These are phyloP conservation scores for Urocyon cinereoargenteus DNA, from an alignment of 2,797 vertebrate species.

Conservation along the genomic window DNA sequence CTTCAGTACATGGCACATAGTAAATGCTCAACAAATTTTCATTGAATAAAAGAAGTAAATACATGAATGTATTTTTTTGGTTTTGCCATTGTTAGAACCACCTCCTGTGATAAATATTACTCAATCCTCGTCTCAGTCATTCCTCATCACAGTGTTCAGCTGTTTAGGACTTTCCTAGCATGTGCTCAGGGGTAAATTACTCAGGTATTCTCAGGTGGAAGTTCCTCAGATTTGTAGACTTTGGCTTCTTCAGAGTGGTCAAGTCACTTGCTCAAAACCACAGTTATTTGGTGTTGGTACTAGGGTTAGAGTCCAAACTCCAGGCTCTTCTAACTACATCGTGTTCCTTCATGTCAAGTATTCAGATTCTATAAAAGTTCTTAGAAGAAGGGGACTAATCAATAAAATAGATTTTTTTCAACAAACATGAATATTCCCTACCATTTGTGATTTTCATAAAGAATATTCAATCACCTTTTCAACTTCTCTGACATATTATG, in stretches of 20 bases:
- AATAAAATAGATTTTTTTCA: neutral
- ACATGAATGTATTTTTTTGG: neutral
- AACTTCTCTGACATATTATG: neutral
- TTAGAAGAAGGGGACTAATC: neutral
- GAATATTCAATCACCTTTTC: neutral
- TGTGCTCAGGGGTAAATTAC: neutral
- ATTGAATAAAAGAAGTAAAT: neutral
- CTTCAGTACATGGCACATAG: neutral
- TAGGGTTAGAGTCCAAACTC: neutral
- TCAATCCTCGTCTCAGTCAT: neutral
- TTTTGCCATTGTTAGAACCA: neutral
- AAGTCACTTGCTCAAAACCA: neutral
- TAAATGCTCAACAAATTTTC: neutral
- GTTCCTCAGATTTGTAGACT: neutral
- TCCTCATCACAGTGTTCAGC: neutral
- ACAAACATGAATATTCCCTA: neutral
- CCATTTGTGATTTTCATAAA: neutral
- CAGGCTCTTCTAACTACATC: neutral
- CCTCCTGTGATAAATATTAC: neutral
- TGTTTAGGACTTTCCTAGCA: neutral
- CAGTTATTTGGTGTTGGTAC: neutral
- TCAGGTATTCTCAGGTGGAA: neutral
- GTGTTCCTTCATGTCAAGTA: neutral
- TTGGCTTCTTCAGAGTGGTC: neutral
- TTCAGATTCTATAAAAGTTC: neutral